phyloP scores from a whole-genome alignment of 2,888 invertebrate genomes.

The Phaedon cochleariae region DNA sequence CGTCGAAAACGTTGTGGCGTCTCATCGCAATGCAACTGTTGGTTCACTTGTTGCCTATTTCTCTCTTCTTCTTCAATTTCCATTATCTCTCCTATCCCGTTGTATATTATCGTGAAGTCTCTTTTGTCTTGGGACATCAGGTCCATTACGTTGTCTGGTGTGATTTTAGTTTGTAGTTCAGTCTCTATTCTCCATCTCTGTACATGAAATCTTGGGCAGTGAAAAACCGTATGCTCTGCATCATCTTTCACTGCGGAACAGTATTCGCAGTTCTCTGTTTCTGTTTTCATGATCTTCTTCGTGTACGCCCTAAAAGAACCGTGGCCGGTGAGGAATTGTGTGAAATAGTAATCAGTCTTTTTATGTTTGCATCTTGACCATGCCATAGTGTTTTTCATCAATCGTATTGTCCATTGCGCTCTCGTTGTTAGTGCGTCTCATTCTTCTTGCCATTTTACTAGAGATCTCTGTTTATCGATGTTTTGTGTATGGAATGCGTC shows the following conservation, averaged over 20 bases:
- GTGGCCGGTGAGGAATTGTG: too few relatives aligned
- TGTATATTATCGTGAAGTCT: too few relatives aligned
- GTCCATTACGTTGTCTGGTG: too few relatives aligned
- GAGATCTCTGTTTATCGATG: not conserved
- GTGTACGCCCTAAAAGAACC: not conserved
- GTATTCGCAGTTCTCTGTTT: not conserved
- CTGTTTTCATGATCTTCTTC: not conserved
- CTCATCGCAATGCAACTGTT: too few relatives aligned
- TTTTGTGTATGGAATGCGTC: not conserved
- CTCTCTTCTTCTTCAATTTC: too few relatives aligned
- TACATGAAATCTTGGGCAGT: not conserved
- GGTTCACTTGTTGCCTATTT: too few relatives aligned
- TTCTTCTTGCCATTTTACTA: conserved; percentile 8
- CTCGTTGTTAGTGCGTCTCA: not conserved
- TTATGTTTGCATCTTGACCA: not conserved
- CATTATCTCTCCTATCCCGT: too few relatives aligned
- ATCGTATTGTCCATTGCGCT: conserved; percentile 1
- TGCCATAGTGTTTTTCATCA: not conserved
- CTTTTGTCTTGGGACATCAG: too few relatives aligned
- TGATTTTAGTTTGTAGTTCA: too few relatives aligned
- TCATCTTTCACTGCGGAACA: not conserved
- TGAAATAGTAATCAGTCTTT: not conserved
- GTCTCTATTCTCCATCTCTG: too few relatives aligned
- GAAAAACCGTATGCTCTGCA: not conserved
- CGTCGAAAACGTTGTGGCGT: too few relatives aligned